Conservation (phyloP, 2,797 vertebrate genomes). For the Tenualosa ilisha region DNA sequence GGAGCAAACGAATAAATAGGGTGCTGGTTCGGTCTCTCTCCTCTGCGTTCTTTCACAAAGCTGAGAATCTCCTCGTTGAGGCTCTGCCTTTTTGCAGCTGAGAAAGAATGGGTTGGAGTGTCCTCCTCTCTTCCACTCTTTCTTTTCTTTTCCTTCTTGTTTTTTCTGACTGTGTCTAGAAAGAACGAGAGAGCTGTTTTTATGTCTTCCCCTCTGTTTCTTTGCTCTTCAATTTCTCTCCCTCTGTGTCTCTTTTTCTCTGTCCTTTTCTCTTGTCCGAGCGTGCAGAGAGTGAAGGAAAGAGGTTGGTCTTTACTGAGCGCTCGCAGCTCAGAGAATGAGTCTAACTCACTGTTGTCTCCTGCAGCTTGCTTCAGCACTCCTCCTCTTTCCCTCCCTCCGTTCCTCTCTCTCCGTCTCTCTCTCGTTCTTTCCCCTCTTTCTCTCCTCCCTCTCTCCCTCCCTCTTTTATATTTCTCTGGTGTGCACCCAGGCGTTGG, state of each 20-base stretch:
- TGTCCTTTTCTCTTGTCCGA: not conserved
- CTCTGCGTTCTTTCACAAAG: too few relatives aligned
- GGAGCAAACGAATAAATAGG: too few relatives aligned
- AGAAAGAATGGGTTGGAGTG: not conserved
- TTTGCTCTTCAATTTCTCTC: not conserved
- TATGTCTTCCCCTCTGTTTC: not conserved
- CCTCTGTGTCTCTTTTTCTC: not conserved
- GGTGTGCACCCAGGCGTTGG: slow-evolving; percentile 40
- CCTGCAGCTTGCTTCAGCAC: not conserved
- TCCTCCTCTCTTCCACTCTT: not conserved
- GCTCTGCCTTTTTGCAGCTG: too few relatives aligned
- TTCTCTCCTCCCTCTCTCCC: slow-evolving; percentile 26
- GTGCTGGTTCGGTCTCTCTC: too few relatives aligned
- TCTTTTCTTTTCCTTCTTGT: not conserved
- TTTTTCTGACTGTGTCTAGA: not conserved
- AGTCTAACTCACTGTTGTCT: not conserved
- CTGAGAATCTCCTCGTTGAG: too few relatives aligned
- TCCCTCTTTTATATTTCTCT: slow-evolving; percentile 36
- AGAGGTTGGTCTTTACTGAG: not conserved
- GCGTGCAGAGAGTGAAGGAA: not conserved
- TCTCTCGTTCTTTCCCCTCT: slow-evolving; percentile 29
- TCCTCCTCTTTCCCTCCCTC: not conserved
- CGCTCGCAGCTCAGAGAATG: not conserved
- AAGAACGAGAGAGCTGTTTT: not conserved
- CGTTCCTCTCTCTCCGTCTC: not conserved